These are phyloP conservation scores for Aproaerema taeniolella DNA, from an alignment of 2,888 invertebrate genomes.

Conservation along the genomic window DNA sequence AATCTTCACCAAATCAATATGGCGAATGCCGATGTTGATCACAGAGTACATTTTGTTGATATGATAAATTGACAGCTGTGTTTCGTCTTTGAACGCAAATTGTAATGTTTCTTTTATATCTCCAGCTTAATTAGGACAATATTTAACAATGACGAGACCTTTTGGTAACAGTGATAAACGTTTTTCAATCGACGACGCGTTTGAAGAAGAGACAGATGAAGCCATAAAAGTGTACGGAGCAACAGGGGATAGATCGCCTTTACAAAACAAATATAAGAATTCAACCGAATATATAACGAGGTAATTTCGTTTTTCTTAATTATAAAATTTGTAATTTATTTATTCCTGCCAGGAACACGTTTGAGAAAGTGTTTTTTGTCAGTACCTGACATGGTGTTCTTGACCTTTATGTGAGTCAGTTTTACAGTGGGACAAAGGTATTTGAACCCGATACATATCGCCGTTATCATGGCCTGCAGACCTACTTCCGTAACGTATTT, in stretches of 20 bases:
- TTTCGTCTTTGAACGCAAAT: slow-evolving; percentile 48
- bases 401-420: slow-evolving; percentile 62
- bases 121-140: slow-evolving; percentile 38
- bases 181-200: slow-evolving; percentile 91
- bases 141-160: slow-evolving; percentile 68
- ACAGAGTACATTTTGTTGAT: no score
- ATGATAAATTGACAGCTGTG: slow-evolving; percentile 73
- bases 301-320: slow-evolving; percentile 29
- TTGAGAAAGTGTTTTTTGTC: no score
- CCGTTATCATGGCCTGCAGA: slow-evolving; percentile 30
- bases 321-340: background rate
- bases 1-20: slow-evolving; percentile 45
- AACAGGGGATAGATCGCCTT: slow-evolving; percentile 83
- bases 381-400: slow-evolving; percentile 33
- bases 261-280: slow-evolving; percentile 71
- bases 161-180: slow-evolving; percentile 78
- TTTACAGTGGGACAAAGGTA: slow-evolving; percentile 52
- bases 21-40: slow-evolving; percentile 66
- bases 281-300: slow-evolving; percentile 60
- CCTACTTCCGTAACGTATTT: slow-evolving; percentile 24
- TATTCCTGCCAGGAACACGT: background rate
- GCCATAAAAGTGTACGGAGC: slow-evolving; percentile 89
- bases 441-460: slow-evolving; percentile 41
- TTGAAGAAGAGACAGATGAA: slow-evolving; percentile 91
- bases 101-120: slow-evolving; percentile 61